phyloP scores from a whole-genome alignment of 1,140 invertebrate genomes.

The Caenorhabditis latens region DNA sequence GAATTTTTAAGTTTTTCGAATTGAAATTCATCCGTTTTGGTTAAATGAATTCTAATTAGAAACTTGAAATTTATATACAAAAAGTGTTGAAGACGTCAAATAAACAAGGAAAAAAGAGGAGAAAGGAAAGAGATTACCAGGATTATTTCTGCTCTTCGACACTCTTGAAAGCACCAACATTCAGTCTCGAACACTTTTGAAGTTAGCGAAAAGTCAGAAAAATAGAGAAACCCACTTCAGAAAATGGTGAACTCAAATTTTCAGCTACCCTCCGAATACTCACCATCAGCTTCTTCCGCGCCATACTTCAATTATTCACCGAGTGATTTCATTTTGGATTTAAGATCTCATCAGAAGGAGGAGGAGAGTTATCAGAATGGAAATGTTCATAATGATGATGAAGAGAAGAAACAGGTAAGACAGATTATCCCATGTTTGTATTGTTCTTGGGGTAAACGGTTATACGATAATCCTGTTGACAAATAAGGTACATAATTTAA shows the following conservation, averaged over 20 bases:
- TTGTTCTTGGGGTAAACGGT: too few relatives aligned
- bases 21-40: not conserved
- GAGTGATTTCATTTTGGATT: conserved; percentile 61
- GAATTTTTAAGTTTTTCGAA: not conserved
- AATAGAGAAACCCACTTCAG: not conserved
- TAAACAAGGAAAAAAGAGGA: conserved; percentile 19
- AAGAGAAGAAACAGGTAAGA: conserved; percentile 7
- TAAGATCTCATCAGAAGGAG: conserved; percentile 34
- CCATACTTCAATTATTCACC: conserved; percentile 56
- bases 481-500: too few relatives aligned
- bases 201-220: not conserved
- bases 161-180: conserved; percentile 10
- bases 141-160: conserved; percentile 28
- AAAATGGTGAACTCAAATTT: conserved; percentile 26
- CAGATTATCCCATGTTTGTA: not conserved
- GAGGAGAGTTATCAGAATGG: conserved; percentile 17
- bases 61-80: not conserved
- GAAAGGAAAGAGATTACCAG: conserved; percentile 23
- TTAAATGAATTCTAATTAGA: not conserved
- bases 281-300: conserved; percentile 50
- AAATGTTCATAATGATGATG: not conserved
- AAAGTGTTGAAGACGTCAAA: not conserved
- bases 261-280: conserved; percentile 63
- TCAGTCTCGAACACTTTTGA: conserved; percentile 35
- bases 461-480: too few relatives aligned